phyloP scores from a whole-genome alignment of 2,113 vertebrate species.

The Scolopax mira region DNA sequence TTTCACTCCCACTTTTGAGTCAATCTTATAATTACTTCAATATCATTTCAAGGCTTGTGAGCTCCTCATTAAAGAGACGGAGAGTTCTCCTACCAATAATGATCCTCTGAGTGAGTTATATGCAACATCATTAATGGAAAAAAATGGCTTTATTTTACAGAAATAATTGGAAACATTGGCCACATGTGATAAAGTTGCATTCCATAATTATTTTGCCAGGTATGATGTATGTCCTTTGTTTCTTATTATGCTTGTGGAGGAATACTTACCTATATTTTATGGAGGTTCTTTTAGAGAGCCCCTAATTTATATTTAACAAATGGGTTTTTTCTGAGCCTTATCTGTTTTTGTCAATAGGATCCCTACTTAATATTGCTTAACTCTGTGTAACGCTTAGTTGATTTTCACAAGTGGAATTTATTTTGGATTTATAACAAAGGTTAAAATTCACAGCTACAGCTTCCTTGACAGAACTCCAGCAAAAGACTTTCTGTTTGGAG shows the following conservation, averaged over 20 bases:
- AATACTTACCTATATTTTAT: conserved; percentile 17
- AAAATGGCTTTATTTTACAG: conserved; percentile 51
- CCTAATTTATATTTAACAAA: conserved; percentile 38
- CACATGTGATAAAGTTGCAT: conserved; percentile 43
- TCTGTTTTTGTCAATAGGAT: conserved; percentile 9
- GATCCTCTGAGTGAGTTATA: conserved; percentile 50
- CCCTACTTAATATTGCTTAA: background rate
- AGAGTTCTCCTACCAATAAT: conserved; percentile 33
- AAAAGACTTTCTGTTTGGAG: background rate
- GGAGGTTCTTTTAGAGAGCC: background rate
- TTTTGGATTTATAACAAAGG: background rate
- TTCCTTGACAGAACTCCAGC: background rate
- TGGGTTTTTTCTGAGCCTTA: background rate
- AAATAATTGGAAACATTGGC: conserved; percentile 63
- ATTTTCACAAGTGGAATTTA: background rate
- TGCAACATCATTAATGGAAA: conserved; percentile 42
- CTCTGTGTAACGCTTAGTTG: background rate
- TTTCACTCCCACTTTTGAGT: background rate
- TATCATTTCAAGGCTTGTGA: conserved; percentile 18
- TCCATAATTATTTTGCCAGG: conserved; percentile 57
- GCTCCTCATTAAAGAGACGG: conserved; percentile 50
- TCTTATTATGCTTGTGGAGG: background rate
- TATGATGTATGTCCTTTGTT: conserved; percentile 39
- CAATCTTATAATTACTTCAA: conserved; percentile 39
- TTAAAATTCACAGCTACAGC: background rate